Evolutionary conservation across 2,888 invertebrate species (phyloP), one percentile per base, ranked within the genome.

Genomic region (Drosophila testacea): DNA sequence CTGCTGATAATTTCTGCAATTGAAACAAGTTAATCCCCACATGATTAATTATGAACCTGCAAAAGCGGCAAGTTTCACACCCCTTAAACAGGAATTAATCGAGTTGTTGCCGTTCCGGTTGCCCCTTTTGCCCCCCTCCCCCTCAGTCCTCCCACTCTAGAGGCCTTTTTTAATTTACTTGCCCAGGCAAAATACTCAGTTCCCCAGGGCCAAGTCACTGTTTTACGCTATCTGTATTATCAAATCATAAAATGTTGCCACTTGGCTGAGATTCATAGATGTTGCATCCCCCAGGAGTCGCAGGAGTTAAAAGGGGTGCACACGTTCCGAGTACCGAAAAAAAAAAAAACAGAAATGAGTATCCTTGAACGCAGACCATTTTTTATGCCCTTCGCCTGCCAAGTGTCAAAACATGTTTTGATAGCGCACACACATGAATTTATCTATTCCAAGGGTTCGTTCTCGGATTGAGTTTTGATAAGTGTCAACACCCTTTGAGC

Each of bases 181-280:
- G 65, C 34, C 27, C 9, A 32, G 44, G 48, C 32, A 6, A 6
- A 32, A 9, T 6, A 32, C 32, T 32, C 10, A 32, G 44, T 46
- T 86, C 81, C 88, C 88, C 76, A 66, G 76, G 72, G 83, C 51
- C 48, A 39, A 52, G 52, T 54, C 59, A 34, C 55, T 47, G 61
- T 46, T 57, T 27, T 50, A 44, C 68, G 63, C 88, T 89, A 85
- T 90, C 89, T 88, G 88, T 85, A 91, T 91, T 91, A 91, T 91
- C 91, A 90, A 90, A 91, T 90, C 91, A 91, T 91, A 91, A 91
- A 91, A 91, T 90, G 90, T 88, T 91, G 90, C 87, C 91, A 90
- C 91, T 91, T 90, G 90, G 77, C 70, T 60, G 69, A 69, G 73
- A 73, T 73, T 73, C 74, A 57, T 57, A 42, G 11, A 13, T 7